phyloP scores from a whole-genome alignment of 1,140 invertebrate species.

The Phenacoccus solenopsis region DNA sequence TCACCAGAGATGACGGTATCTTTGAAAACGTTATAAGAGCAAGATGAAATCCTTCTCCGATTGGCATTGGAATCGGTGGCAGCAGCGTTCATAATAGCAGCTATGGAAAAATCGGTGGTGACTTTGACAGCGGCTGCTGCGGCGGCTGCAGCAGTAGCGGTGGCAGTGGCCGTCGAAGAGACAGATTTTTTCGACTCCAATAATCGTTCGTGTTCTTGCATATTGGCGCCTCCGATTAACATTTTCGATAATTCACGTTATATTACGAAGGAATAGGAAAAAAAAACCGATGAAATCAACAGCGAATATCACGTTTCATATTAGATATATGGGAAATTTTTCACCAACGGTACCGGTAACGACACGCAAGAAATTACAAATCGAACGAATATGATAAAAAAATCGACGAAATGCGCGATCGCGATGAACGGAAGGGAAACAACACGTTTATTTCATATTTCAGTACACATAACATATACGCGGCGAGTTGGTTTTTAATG shows the following conservation, averaged over 20 bases:
- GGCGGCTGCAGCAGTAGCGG: not conserved
- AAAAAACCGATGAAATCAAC: too few relatives aligned
- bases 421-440: not conserved
- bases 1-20: conserved; percentile 8
- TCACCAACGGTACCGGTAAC: too few relatives aligned
- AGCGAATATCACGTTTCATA: not conserved
- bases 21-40: not conserved
- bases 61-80: not conserved
- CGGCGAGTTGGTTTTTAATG: not conserved
- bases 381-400: not conserved
- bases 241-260: not conserved
- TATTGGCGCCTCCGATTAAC: not conserved
- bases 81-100: conserved; percentile 5
- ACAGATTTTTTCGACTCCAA: not conserved
- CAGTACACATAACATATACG: not conserved
- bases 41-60: not conserved
- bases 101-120: conserved; percentile 7
- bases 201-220: conserved; percentile 6
- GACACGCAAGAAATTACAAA: not conserved
- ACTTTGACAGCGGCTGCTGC: conserved; percentile 8
- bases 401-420: not conserved
- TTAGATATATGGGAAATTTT: too few relatives aligned
- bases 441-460: not conserved
- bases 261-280: not conserved
- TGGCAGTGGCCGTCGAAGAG: not conserved